Evolutionary conservation across 2,113 vertebrate species (phyloP).

Genomic region (Passer montanus): DNA sequence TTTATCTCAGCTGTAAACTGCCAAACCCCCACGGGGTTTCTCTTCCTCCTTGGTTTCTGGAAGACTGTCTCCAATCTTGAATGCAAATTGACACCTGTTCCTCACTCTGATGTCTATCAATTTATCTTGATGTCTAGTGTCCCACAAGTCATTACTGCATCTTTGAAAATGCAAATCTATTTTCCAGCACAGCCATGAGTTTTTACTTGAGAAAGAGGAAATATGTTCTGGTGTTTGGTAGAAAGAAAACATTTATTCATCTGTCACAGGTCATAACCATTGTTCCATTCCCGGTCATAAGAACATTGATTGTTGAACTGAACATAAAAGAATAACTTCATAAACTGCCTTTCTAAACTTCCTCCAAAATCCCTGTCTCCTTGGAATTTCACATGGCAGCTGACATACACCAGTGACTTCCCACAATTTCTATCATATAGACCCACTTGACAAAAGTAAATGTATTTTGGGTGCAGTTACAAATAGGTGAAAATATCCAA

Average conservation of each 20-base stretch:
- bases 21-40: not conserved
- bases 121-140: not conserved
- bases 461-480: not conserved
- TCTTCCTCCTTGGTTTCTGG: not conserved
- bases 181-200: not conserved
- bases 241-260: constrained; percentile 4
- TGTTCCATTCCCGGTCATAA: not conserved
- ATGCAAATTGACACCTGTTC: not conserved
- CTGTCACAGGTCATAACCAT: constrained; percentile 26
- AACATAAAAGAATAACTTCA: not conserved
- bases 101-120: not conserved
- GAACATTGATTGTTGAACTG: not conserved
- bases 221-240: not conserved
- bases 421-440: not conserved
- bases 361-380: not conserved
- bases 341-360: not conserved
- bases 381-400: not conserved
- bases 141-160: not conserved
- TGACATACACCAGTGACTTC: not conserved
- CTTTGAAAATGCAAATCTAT: not conserved
- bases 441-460: not conserved
- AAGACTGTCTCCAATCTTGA: not conserved
- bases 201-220: constrained; percentile 26
- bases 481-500: not conserved
- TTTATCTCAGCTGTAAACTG: not conserved